These are phyloP conservation scores for Camponotus fellah DNA, from an alignment of 2,888 invertebrate genomes.

Conservation along the genomic window DNA sequence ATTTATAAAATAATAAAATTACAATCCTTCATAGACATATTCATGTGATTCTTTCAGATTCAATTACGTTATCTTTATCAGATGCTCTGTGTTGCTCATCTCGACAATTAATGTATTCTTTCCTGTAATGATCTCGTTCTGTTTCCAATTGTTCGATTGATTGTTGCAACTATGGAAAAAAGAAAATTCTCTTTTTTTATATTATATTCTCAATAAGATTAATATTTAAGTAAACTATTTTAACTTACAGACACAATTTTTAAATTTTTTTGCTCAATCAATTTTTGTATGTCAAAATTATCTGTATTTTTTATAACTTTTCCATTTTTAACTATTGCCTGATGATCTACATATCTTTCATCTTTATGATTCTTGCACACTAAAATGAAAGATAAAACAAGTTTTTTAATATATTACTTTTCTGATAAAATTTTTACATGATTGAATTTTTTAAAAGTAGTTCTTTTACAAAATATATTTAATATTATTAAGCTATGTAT, in stretches of 20 bases:
- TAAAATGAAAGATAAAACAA: slow-evolving; percentile 21
- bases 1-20: slow-evolving; percentile 25
- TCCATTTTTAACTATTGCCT: slow-evolving; percentile 29
- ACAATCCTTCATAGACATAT: background rate
- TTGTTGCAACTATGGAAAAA: slow-evolving; percentile 76
- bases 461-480: background rate
- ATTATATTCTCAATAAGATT: background rate
- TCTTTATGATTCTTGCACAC: slow-evolving; percentile 44
- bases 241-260: slow-evolving; percentile 73
- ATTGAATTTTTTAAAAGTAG: background rate
- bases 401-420: background rate
- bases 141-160: slow-evolving; percentile 83
- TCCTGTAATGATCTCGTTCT: slow-evolving; percentile 87
- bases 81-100: slow-evolving; percentile 83
- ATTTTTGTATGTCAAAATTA: slow-evolving; percentile 53
- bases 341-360: slow-evolving; percentile 43
- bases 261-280: slow-evolving; percentile 71
- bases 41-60: background rate
- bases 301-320: slow-evolving; percentile 26
- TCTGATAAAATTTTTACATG: background rate
- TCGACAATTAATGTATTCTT: slow-evolving; percentile 86
- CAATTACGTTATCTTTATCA: slow-evolving; percentile 81
- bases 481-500: background rate
- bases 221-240: slow-evolving; percentile 5
- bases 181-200: slow-evolving; percentile 28